Evolutionary conservation across 1,140 invertebrate species (phyloP), one percentile per base, ranked within the genome.

Genomic region (Drosophila orosa): DNA sequence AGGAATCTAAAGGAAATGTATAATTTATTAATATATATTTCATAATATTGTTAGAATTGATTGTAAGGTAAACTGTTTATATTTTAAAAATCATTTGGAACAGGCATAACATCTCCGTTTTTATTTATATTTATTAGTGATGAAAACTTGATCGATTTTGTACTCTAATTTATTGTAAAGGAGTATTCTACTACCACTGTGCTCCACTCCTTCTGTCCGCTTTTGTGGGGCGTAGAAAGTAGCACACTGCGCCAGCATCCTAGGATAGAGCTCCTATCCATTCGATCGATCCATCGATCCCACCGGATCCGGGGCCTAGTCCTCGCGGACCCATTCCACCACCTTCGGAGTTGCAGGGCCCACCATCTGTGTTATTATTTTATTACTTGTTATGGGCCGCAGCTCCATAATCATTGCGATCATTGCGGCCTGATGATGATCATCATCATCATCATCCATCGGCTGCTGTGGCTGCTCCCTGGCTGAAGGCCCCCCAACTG

Each of bases 311-410:
- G 63, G 33, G 40, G 40, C 17, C 58, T 66, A 61, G 63, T 57
- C 48, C 60, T 78, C 62, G 22, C 44, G 19, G 45, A 31, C 59
- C 44, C 74, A 63, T 78, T 66, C 25, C 61, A 29, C 58, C 61
- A 39, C 29, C 31, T 35, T 22, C 35, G 12, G 65, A 25, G 50
- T 22, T 22, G 67, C 65, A 58, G 73, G 69, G 84, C 76, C 84
- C 84, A 89, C 84, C 84, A 78, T 80, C 84, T 89, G 84, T 89
- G 84, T 89, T 89, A 89, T 89, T 89, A 89, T 89, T 89, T 89
- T 89, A 89, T 89, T 89, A 89, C 84, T 89, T 89, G 84, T 89
- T 89, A 89, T 89, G 80, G 84, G 79, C 75, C 79, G 44, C 84
- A 80, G 68, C 67, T 78, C 80, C 69, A 79, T 79, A 63, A 73